phyloP scores from a whole-genome alignment of 2,888 invertebrate genomes.

The Trachelus stipa region DNA sequence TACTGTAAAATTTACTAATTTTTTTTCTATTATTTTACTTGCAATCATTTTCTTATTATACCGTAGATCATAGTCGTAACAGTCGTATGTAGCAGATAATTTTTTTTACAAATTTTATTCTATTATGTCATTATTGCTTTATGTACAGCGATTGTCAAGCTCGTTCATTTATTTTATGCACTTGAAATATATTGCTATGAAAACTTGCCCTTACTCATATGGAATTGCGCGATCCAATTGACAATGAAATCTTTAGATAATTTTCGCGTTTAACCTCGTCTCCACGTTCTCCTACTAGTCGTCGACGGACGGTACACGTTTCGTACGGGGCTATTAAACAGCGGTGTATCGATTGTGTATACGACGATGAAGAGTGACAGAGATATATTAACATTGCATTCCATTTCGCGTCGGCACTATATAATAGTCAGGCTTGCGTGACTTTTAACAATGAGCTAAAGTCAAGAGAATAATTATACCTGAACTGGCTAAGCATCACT shows the following conservation, averaged over 20 bases:
- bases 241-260: background rate
- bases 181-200: background rate
- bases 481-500: slow-evolving; percentile 34
- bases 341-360: background rate
- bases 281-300: background rate
- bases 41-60: background rate
- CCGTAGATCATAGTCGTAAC: background rate
- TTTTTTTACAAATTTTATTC: background rate
- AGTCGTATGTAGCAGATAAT: too few relatives aligned
- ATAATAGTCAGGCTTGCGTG: slow-evolving; percentile 19
- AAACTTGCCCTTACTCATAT: background rate
- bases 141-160: too few relatives aligned
- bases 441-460: slow-evolving; percentile 23
- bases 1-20: background rate
- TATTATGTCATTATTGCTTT: too few relatives aligned
- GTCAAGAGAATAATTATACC: slow-evolving; percentile 30
- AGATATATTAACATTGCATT: background rate
- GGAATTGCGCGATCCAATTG: background rate
- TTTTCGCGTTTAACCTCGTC: background rate
- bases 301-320: background rate
- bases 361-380: background rate
- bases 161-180: background rate
- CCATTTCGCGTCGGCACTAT: background rate
- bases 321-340: background rate
- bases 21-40: background rate